These are phyloP conservation scores for Aricia agestis DNA, from an alignment of 1,140 invertebrate species.

Conservation along the genomic window DNA sequence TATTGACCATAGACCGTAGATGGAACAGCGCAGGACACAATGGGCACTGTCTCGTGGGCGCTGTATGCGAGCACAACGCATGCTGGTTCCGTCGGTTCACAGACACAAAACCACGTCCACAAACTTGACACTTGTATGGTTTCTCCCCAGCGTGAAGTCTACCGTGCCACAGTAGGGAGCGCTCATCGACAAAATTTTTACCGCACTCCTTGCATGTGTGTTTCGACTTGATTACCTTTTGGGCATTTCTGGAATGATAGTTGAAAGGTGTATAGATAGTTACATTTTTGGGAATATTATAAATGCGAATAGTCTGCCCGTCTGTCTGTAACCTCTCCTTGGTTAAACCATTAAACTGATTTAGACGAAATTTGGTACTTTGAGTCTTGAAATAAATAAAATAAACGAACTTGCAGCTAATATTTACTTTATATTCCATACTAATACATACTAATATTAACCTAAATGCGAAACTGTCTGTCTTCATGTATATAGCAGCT, in stretches of 20 bases:
- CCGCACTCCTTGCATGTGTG: conserved; percentile 45
- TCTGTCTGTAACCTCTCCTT: too few species aligned
- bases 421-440: too few species aligned
- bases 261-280: neutral
- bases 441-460: too few species aligned
- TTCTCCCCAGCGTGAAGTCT: conserved; percentile 55
- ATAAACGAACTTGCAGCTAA: too few species aligned
- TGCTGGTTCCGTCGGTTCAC: conserved; percentile 61
- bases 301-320: too few species aligned
- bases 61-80: conserved; percentile 52
- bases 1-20: conserved; percentile 63
- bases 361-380: too few species aligned
- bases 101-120: conserved; percentile 57
- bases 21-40: conserved; percentile 66
- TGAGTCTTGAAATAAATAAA: too few species aligned
- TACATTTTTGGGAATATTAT: too few species aligned
- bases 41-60: conserved; percentile 53
- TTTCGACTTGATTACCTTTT: conserved; percentile 4
- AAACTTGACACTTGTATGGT: conserved; percentile 45
- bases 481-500: too few species aligned
- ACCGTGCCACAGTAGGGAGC: conserved; percentile 55
- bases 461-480: too few species aligned
- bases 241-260: neutral
- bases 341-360: too few species aligned
- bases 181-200: conserved; percentile 45